Evolutionary conservation across 1,140 invertebrate species (phyloP).

Genomic region (Drosophila saltans): DNA sequence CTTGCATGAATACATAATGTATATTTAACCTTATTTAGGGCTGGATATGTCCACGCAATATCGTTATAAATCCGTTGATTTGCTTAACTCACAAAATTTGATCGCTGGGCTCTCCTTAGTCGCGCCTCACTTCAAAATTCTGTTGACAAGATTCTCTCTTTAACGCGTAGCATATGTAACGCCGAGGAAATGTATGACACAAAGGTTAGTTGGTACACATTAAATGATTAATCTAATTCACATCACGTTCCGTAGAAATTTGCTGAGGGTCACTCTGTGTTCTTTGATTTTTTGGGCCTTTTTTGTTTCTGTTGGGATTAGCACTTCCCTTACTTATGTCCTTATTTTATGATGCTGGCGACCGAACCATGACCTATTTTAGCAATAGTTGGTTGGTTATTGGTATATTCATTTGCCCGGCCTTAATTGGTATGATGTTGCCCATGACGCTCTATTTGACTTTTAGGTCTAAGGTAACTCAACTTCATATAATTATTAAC

Average conservation of each 20-base stretch:
- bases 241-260: slow-evolving; percentile 61
- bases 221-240: slow-evolving; percentile 53
- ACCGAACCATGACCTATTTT: slow-evolving; percentile 88
- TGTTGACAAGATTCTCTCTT: slow-evolving; percentile 90
- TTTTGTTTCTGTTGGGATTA: slow-evolving; percentile 85
- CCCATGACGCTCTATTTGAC: slow-evolving; percentile 51
- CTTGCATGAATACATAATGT: background rate
- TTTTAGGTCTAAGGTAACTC: slow-evolving; percentile 85
- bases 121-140: slow-evolving; percentile 91
- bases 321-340: slow-evolving; percentile 84
- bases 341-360: slow-evolving; percentile 75
- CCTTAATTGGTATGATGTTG: slow-evolving; percentile 77
- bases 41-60: slow-evolving; percentile 95
- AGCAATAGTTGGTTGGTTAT: slow-evolving; percentile 87
- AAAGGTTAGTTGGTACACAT: slow-evolving; percentile 37
- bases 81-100: slow-evolving; percentile 94
- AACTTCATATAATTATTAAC: background rate
- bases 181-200: slow-evolving; percentile 85
- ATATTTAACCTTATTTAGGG: slow-evolving; percentile 13
- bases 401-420: slow-evolving; percentile 85
- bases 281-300: slow-evolving; percentile 91
- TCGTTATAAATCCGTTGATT: slow-evolving; percentile 88
- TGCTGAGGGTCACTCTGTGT: slow-evolving; percentile 86
- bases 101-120: slow-evolving; percentile 89
- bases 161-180: slow-evolving; percentile 86